phyloP scores from a whole-genome alignment of 2,888 invertebrate species.

The Ophion costatus region DNA sequence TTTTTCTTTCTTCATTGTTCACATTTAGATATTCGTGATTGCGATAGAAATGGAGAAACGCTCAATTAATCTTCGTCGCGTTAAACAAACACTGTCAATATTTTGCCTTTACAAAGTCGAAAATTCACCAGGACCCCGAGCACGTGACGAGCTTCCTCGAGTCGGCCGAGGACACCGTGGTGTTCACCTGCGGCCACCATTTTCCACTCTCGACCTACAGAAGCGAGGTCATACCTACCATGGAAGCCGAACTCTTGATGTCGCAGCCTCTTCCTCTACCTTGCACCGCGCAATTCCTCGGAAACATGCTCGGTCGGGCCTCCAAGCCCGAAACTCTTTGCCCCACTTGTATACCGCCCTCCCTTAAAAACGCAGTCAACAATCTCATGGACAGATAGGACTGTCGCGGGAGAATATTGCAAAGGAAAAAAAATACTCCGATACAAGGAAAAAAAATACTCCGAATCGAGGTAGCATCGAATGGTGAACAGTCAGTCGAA shows the following conservation, averaged over 20 bases:
- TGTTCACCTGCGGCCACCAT: conserved; percentile 82
- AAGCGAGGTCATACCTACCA: conserved; percentile 78
- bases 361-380: conserved; percentile 75
- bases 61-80: too few relatives aligned
- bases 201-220: conserved; percentile 78
- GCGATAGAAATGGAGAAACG: not conserved
- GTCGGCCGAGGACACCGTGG: conserved; percentile 78
- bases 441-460: conserved; percentile 4
- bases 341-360: conserved; percentile 79
- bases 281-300: conserved; percentile 80
- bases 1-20: not conserved
- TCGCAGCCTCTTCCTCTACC: conserved; percentile 78
- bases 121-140: conserved; percentile 72
- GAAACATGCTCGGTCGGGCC: conserved; percentile 74
- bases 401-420: not conserved
- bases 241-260: conserved; percentile 80
- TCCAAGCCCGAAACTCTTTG: conserved; percentile 80
- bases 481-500: conserved; percentile 17
- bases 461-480: not conserved
- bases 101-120: not conserved
- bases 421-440: not conserved
- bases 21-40: not conserved
- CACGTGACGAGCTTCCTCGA: conserved; percentile 77
- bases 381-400: conserved; percentile 69
- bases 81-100: not conserved